Conservation (phyloP, 2,888 invertebrate species). For the Drepana falcataria region DNA sequence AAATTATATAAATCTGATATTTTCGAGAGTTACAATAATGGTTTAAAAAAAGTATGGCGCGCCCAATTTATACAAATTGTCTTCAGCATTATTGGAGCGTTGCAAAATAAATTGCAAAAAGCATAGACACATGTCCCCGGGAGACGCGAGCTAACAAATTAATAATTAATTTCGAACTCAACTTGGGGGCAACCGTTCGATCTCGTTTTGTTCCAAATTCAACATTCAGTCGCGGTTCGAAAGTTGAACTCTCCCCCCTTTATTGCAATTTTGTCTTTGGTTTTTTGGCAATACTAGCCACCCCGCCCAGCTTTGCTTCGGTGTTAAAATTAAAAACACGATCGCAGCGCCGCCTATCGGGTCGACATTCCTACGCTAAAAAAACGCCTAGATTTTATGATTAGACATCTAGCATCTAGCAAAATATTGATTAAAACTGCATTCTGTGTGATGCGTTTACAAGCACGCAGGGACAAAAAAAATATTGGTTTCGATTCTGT, state of each 20-base stretch:
- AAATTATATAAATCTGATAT: not conserved
- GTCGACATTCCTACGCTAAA: too few species aligned
- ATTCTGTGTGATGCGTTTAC: too few species aligned
- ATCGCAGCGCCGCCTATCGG: too few species aligned
- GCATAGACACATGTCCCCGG: slow-evolving; percentile 50
- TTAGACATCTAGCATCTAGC: too few species aligned
- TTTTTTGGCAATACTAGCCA: slow-evolving; percentile 15
- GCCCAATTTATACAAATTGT: slow-evolving; percentile 56
- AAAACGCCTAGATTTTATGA: too few species aligned
- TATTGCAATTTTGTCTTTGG: slow-evolving; percentile 18
- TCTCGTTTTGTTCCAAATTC: slow-evolving; percentile 66
- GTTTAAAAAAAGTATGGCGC: slow-evolving; percentile 1
- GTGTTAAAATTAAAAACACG: too few species aligned
- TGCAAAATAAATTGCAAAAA: slow-evolving; percentile 53
- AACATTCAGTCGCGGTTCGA: slow-evolving; percentile 57
- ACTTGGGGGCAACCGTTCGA: slow-evolving; percentile 57
- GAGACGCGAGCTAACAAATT: slow-evolving; percentile 64
- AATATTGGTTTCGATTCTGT: too few species aligned
- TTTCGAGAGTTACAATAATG: not conserved
- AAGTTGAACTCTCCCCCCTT: slow-evolving; percentile 55
- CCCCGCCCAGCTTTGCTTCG: too few species aligned
- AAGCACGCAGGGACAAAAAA: too few species aligned
- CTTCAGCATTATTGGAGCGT: slow-evolving; percentile 54
- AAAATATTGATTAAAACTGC: too few species aligned
- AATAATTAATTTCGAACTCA: slow-evolving; percentile 69